These are phyloP conservation scores for Acrocyrtus sp. DNA, from an alignment of 2,888 invertebrate species.

Conservation along the genomic window DNA sequence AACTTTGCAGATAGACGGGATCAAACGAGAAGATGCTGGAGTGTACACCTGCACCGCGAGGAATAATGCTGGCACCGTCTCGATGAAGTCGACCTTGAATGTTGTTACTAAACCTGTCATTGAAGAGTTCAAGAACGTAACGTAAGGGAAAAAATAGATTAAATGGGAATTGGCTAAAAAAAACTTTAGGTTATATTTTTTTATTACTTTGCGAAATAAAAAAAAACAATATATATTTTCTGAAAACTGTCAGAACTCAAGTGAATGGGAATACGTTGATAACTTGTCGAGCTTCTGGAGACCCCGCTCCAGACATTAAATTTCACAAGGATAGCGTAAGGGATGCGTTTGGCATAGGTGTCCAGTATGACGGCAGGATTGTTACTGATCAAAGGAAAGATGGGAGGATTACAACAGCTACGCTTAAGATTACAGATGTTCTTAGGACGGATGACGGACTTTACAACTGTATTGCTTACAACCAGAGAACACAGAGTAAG, in stretches of 20 bases:
- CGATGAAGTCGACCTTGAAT: conserved; percentile 76
- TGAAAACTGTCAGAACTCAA: conserved; percentile 49
- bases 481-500: conserved; percentile 68
- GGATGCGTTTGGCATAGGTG: conserved; percentile 74
- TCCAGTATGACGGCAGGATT: conserved; percentile 76
- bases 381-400: conserved; percentile 67
- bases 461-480: conserved; percentile 86
- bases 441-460: conserved; percentile 84
- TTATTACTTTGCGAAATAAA: background rate
- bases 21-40: conserved; percentile 80
- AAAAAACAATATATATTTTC: background rate
- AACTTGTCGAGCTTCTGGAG: conserved; percentile 79
- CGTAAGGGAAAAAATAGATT: conserved; percentile 65
- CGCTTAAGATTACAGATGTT: conserved; percentile 75
- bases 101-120: conserved; percentile 84
- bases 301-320: conserved; percentile 81
- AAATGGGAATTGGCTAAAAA: background rate
- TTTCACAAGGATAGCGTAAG: conserved; percentile 80
- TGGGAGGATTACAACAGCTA: conserved; percentile 73
- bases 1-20: conserved; percentile 77
- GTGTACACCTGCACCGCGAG: conserved; percentile 83
- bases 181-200: conserved; percentile 10
- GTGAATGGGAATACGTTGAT: conserved; percentile 55
- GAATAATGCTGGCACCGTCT: conserved; percentile 80
- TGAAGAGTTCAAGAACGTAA: conserved; percentile 79